A percentile compares a stretch with the other conserved stretches of the same genome.
Evolutionary conservation across 2,888 invertebrate genomes (phyloP).

Genomic region (Drosophila kuntzei): DNA sequence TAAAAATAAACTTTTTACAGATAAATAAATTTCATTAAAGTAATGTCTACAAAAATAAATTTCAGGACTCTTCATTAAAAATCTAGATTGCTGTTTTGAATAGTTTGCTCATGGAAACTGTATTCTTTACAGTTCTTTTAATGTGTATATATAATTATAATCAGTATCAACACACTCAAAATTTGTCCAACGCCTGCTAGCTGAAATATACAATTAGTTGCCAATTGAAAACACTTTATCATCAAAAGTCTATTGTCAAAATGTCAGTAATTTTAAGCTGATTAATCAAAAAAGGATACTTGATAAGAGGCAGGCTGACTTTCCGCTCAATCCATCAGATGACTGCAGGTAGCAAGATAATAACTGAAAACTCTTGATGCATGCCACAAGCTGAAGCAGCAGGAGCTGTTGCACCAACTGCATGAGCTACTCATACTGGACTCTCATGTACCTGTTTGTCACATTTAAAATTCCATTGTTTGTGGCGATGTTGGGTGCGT

Average conservation of each 20-base stretch:
- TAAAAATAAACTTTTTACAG: no score
- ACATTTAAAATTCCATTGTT: conserved; percentile 76
- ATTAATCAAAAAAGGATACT: conserved; percentile 13
- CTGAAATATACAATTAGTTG: neutral
- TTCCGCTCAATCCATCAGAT: neutral
- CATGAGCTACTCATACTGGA: conserved; percentile 29
- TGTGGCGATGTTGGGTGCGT: conserved; percentile 46
- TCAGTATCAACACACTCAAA: neutral
- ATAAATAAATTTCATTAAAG: no score
- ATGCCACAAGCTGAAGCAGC: conserved; percentile 10
- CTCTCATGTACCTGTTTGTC: conserved; percentile 59
- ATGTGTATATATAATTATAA: neutral
- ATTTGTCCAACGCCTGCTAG: neutral
- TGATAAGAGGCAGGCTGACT: conserved; percentile 8
- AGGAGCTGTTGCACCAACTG: conserved; percentile 1
- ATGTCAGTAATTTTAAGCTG: conserved; percentile 3
- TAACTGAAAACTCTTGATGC: conserved; percentile 15
- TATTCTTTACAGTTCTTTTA: no score
- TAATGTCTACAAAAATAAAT: no score
- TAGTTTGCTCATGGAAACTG: no score
- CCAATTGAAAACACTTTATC: neutral
- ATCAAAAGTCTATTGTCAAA: conserved; percentile 4
- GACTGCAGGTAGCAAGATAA: conserved; percentile 2
- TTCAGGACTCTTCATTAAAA: no score
- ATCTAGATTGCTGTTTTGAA: no score